Evolutionary conservation across 1,140 invertebrate genomes (phyloP), one percentile per base, ranked within the genome.

Genomic region (Drosophila bocqueti): DNA sequence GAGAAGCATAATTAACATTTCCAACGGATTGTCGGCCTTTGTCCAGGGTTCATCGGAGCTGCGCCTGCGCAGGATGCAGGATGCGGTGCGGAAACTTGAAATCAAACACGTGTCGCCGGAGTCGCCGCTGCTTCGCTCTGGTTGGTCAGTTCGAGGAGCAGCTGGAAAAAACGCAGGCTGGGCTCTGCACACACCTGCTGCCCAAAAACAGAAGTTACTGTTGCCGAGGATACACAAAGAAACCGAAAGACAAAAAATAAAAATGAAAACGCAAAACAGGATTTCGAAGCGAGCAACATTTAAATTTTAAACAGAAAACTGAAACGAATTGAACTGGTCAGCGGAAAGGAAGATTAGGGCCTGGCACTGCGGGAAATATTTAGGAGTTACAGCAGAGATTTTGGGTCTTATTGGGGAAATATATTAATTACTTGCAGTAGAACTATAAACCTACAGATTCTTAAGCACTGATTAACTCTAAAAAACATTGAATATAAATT

Each of bases 71-170:
- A 66, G 60, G 57, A 61, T 46, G 85, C 82, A 75, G 78, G 79
- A 76, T 85, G 79, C 74, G 81, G 64, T 71, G 68, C 67, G 54
- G 85, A 82, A 85, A 91, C 86, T 91, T 82, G 85, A 90, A 90
- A 90, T 90, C 85, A 90, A 90, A 90, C 85, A 90, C 85, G 85
- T 90, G 85, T 87, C 83, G 80, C 34, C 58, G 26, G 45, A 64
- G 47, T 62, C 45, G 60, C 26, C 57, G 60, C 57, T 74, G 62
- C 85, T 81, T 49, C 64, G 81, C 66, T 90, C 81, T 81, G 85
- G 81, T 85, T 90, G 85, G 86, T 90, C 86, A 82, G 36, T 46
- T 45, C 13, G 29, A 65, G 40, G 42, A 49, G 79, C 83, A 86
- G 83, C 83, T 87, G 83, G 58, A 85, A 85, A 54, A 62, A 38